Evolutionary conservation across 2,888 invertebrate genomes (phyloP).

Genomic region (Eremobia ochroleuca): DNA sequence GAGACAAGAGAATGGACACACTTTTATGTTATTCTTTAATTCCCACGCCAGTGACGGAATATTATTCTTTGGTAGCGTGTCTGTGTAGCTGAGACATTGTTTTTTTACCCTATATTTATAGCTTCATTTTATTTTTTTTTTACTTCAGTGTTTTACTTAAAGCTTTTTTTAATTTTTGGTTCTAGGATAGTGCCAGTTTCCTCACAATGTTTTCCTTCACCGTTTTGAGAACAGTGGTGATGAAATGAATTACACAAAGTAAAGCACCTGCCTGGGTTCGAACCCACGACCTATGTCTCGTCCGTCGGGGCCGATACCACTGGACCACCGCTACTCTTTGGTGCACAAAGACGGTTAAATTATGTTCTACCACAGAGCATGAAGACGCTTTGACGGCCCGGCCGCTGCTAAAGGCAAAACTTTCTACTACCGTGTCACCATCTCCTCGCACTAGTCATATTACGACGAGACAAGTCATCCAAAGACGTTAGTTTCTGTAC

Average conservation of each 20-base stretch:
- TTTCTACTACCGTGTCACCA: not conserved
- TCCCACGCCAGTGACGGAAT: constrained; percentile 21
- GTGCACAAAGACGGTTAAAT: not conserved
- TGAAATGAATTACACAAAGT: not conserved
- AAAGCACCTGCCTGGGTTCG: no score
- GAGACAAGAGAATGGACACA: constrained; percentile 42
- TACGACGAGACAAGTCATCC: not conserved
- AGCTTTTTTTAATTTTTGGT: not conserved
- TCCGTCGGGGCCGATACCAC: not conserved
- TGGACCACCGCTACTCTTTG: not conserved
- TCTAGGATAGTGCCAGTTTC: not conserved
- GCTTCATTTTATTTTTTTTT: not conserved
- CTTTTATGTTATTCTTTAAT: constrained; percentile 59
- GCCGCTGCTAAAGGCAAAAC: not conserved
- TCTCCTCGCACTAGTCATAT: not conserved
- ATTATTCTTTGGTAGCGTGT: constrained; percentile 37
- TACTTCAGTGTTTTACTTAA: not conserved
- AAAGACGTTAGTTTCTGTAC: not conserved
- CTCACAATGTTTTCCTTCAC: no score
- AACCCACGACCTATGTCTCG: not conserved
- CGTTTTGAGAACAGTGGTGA: not conserved
- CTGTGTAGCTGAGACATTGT: constrained; percentile 16
- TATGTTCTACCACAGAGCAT: not conserved
- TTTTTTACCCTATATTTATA: not conserved
- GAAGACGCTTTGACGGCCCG: no score